phyloP scores from a whole-genome alignment of 2,797 vertebrate genomes.

The Allobates femoralis region DNA sequence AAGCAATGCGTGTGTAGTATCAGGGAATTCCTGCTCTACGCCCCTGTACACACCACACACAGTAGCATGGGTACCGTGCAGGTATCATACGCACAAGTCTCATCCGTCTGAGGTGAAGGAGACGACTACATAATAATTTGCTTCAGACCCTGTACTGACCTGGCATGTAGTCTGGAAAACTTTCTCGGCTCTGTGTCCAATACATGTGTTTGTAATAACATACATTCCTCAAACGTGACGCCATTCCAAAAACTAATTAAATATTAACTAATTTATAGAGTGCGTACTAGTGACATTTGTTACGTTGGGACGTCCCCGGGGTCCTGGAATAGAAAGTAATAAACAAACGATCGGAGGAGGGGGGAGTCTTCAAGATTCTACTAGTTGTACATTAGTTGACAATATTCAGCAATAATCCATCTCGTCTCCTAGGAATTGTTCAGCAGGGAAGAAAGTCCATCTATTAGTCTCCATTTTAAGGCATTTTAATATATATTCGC shows the following conservation, averaged over 20 bases:
- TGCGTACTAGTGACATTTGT: not conserved
- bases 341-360: not conserved
- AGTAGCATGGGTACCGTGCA: not conserved
- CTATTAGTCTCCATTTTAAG: not conserved
- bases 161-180: conserved; percentile 59
- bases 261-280: conserved; percentile 35
- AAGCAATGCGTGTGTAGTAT: not conserved
- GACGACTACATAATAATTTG: not conserved
- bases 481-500: not conserved
- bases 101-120: not conserved
- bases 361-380: not conserved
- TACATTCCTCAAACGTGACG: conserved; percentile 58
- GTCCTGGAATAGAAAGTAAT: not conserved
- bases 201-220: conserved; percentile 63
- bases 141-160: conserved; percentile 45
- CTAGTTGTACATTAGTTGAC: too few species aligned
- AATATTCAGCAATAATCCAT: too few species aligned
- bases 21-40: not conserved
- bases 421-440: too few species aligned
- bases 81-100: not conserved
- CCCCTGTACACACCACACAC: not conserved
- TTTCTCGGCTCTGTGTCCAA: conserved; percentile 17
- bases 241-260: conserved; percentile 49
- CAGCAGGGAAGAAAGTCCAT: too few species aligned
- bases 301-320: not conserved